Conservation (phyloP, 1,140 invertebrate species). For the Tigriopus japonicus region DNA sequence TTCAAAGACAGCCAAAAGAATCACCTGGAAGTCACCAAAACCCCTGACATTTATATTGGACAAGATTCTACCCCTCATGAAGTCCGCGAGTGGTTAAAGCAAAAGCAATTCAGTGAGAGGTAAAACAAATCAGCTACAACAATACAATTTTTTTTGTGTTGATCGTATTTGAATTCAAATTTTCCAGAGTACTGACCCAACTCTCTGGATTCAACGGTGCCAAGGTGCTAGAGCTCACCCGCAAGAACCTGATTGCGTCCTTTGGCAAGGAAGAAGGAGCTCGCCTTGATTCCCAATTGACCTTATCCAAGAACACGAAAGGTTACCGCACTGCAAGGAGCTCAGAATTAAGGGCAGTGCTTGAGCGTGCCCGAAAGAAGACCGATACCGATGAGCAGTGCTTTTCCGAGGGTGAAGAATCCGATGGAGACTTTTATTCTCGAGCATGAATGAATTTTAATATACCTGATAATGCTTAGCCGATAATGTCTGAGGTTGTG, state of each 20-base stretch:
- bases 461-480: too few species aligned
- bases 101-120: background rate
- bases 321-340: background rate
- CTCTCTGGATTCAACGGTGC: background rate
- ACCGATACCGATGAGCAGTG: too few species aligned
- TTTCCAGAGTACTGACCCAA: background rate
- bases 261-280: background rate
- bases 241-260: background rate
- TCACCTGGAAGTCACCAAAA: background rate
- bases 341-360: background rate
- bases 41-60: background rate
- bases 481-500: too few species aligned
- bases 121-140: background rate
- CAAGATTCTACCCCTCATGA: background rate
- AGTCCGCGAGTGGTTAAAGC: background rate
- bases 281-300: background rate
- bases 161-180: too few species aligned
- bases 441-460: too few species aligned
- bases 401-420: too few species aligned
- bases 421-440: too few species aligned
- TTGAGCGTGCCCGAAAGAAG: background rate
- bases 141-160: too few species aligned
- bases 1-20: background rate
- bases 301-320: background rate
- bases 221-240: background rate